These are phyloP conservation scores for Ptilorrhoa leucosticta DNA, from an alignment of 2,113 vertebrate species.

Conservation along the genomic window DNA sequence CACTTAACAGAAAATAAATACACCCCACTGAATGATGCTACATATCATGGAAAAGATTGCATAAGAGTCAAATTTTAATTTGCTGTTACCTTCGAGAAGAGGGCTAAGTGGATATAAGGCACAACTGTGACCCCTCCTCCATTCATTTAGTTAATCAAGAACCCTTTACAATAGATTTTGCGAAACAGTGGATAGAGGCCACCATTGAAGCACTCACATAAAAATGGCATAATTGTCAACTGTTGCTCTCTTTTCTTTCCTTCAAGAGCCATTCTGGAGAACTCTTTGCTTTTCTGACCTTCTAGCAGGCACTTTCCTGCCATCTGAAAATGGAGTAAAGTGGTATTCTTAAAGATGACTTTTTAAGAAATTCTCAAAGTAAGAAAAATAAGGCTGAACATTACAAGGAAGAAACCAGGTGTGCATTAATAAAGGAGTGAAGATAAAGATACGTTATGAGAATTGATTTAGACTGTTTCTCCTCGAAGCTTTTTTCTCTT, in stretches of 20 bases:
- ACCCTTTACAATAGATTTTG: background rate
- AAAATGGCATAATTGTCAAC: background rate
- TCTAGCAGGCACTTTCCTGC: background rate
- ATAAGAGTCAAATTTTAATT: background rate
- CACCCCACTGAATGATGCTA: background rate
- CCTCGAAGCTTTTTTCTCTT: background rate
- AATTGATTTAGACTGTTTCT: background rate
- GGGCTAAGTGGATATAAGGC: background rate
- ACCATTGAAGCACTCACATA: background rate
- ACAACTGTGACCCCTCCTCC: accelerated
- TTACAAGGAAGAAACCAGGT: accelerated
- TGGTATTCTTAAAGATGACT: background rate
- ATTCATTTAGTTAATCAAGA: background rate
- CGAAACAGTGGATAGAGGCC: accelerated
- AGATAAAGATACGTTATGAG: background rate
- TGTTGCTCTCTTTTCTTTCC: background rate
- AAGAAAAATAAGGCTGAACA: background rate
- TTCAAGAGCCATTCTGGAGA: background rate
- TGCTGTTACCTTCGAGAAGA: background rate
- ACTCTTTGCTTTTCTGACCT: background rate
- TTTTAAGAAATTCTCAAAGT: background rate
- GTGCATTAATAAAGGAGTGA: background rate
- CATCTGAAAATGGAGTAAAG: background rate
- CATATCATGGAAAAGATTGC: background rate
- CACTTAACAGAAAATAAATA: background rate